These are phyloP conservation scores for Archips crataeganus DNA, from an alignment of 2,888 invertebrate genomes.

Conservation along the genomic window DNA sequence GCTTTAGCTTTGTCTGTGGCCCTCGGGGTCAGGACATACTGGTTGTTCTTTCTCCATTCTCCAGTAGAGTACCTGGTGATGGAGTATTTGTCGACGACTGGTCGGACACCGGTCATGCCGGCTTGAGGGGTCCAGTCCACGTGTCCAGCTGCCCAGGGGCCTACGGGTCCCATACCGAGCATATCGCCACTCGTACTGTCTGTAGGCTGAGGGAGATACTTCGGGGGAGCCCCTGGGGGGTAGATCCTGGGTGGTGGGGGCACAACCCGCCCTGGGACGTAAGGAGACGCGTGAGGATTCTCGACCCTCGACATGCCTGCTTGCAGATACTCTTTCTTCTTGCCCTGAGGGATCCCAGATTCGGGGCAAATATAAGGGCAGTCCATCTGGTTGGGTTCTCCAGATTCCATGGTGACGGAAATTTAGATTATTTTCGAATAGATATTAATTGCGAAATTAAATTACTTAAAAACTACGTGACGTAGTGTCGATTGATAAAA, in stretches of 20 bases:
- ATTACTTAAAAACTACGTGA: constrained; percentile 31
- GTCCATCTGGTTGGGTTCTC: constrained; percentile 48
- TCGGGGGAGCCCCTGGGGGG: constrained; percentile 70
- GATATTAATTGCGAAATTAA: constrained; percentile 30
- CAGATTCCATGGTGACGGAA: constrained; percentile 56
- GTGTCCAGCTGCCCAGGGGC: constrained; percentile 92
- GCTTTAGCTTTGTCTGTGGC: constrained; percentile 67
- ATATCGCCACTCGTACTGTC: constrained; percentile 77
- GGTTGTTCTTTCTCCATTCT: constrained; percentile 89
- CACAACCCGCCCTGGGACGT: constrained; percentile 68
- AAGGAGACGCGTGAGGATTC: constrained; percentile 56
- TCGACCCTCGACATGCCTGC: constrained; percentile 50
- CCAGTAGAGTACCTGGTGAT: constrained; percentile 90
- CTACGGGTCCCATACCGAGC: constrained; percentile 77
- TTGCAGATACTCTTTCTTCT: constrained; percentile 46
- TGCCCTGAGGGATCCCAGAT: constrained; percentile 12
- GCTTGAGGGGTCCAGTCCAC: constrained; percentile 90
- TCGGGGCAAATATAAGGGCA: constrained; percentile 72
- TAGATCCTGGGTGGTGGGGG: constrained; percentile 66
- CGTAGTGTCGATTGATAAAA: neutral
- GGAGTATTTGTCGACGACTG: constrained; percentile 92
- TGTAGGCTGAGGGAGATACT: constrained; percentile 73
- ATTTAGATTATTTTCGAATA: constrained; percentile 51
- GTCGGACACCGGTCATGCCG: constrained; percentile 90
- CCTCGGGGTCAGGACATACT: constrained; percentile 74